Percentiles rank a stretch among this genome's conserved stretches.
These are phyloP conservation scores for Ceraclea dissimilis DNA, from an alignment of 2,888 invertebrate genomes.

Conservation along the genomic window DNA sequence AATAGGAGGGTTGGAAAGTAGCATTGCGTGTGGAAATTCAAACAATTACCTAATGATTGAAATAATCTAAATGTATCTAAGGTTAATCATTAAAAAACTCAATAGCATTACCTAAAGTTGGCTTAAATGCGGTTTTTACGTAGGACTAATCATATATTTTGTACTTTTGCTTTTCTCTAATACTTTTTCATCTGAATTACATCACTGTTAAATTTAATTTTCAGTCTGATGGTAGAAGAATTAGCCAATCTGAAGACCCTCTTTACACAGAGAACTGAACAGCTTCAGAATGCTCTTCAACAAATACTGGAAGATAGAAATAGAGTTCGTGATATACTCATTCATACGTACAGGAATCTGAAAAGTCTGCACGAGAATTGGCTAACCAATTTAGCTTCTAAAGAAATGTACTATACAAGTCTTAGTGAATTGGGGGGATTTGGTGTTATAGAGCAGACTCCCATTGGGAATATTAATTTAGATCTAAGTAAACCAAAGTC, in stretches of 20 bases:
- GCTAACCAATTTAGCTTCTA: slow-evolving; percentile 38
- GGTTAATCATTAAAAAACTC: too few species aligned
- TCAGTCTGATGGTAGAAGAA: slow-evolving; percentile 87
- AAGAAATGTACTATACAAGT: slow-evolving; percentile 21
- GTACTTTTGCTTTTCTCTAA: too few species aligned
- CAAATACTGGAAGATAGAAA: slow-evolving; percentile 63
- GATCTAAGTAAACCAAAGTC: slow-evolving; percentile 43
- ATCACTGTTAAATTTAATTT: too few species aligned
- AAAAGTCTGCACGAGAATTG: slow-evolving; percentile 44
- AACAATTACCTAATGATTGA: too few species aligned
- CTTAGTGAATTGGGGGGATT: slow-evolving; percentile 23
- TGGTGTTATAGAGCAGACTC: slow-evolving; percentile 38
- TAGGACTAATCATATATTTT: too few species aligned
- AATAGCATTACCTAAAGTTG: too few species aligned
- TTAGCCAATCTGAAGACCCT: slow-evolving; percentile 79
- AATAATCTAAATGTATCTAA: too few species aligned
- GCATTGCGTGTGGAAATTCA: too few species aligned
- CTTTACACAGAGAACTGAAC: slow-evolving; percentile 61
- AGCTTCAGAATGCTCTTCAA: slow-evolving; percentile 61
- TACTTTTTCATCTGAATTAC: too few species aligned
- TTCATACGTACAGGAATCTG: slow-evolving; percentile 57
- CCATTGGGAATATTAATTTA: slow-evolving; percentile 47
- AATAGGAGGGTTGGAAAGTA: too few species aligned
- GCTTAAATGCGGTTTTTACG: too few species aligned
- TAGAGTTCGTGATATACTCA: slow-evolving; percentile 53